Base-by-base conservation (phyloP, 2,113 vertebrate species). In the Atractosteus spatula region DNA sequence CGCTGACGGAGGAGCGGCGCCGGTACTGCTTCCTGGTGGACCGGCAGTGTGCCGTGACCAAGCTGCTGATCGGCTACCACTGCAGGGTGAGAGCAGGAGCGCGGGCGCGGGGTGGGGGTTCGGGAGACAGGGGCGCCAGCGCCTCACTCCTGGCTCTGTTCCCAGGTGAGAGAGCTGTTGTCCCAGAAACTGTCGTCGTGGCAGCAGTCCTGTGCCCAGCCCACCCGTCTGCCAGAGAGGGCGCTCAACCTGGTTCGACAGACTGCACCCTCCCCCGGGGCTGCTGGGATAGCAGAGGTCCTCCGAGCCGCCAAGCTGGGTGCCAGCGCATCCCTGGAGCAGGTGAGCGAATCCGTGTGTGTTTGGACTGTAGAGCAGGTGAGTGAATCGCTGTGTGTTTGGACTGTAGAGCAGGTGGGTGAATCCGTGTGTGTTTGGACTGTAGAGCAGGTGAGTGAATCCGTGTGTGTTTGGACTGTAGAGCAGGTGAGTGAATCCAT, bases 21-120 rank as follows among this genome's bases (percentile, higher is more conserved):
- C 82, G 94, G 5, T 95, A 95, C 71, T 95, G 93, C 69, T 95
- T 94, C 77, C 86, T 95, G 78, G 93, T 94, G 73, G 94, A 95
- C 75, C 83, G 93, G 61, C 93, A 95, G 81, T 94, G 93, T 75
- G 90, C 92, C 2, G 92, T 95, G 47, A 92, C 92, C 82, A 94
- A 95, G 73, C 87, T 94, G 76, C 91, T 94, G 68, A 91, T 88
- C 72, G 90, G 88, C 87, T 94, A 95, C 82, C 92, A 94, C 86
- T 88, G 84, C 74, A 95, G 94, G 93, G 94, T 93, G 84, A 82
- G 14, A 4, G 47, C 5, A 10, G 47, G 47, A 51, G 5, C 10
- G 1, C 47, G 10, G 47, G 5, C 10, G 5, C 47, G 0, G 29
- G 29, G 29, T 29, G 29, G 29, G 29, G 29, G 29, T 29, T 7